Percentiles rank a stretch among this genome's conserved stretches.
Evolutionary conservation across 2,113 vertebrate genomes (phyloP).

Genomic region (Tautogolabrus adspersus): DNA sequence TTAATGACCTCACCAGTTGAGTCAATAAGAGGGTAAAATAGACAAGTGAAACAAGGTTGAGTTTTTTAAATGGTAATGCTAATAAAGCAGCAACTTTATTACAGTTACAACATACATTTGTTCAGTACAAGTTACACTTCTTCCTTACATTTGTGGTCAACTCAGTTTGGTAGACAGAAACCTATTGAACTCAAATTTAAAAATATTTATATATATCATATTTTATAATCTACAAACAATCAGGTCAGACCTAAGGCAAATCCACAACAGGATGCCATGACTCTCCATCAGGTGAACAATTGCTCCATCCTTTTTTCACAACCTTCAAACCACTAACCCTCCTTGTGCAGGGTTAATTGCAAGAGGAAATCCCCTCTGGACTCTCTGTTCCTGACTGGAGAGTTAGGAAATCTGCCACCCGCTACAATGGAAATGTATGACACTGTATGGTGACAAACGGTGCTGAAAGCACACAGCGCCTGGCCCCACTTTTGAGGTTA

Average conservation of each 20-base stretch:
- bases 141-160: background rate
- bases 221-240: background rate
- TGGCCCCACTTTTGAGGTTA: conserved; percentile 64
- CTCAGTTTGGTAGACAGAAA: background rate
- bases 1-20: conserved; percentile 40
- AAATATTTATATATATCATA: background rate
- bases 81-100: background rate
- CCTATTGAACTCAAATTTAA: background rate
- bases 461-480: conserved; percentile 10
- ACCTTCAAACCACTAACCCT: conserved; percentile 73
- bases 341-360: conserved; percentile 65
- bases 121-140: background rate
- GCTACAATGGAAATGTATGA: conserved; percentile 31
- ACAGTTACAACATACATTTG: background rate
- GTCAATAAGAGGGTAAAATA: conserved; percentile 40
- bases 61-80: background rate
- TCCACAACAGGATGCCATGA: conserved; percentile 58
- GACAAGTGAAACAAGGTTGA: conserved; percentile 30
- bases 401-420: conserved; percentile 63
- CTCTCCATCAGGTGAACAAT: conserved; percentile 72
- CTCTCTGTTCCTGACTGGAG: conserved; percentile 64
- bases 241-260: conserved; percentile 20
- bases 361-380: conserved; percentile 71
- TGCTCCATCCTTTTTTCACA: conserved; percentile 72
- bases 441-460: conserved; percentile 44